Evolutionary conservation across 2,113 vertebrate species (phyloP).

Genomic region (Burhinus bistriatus): DNA sequence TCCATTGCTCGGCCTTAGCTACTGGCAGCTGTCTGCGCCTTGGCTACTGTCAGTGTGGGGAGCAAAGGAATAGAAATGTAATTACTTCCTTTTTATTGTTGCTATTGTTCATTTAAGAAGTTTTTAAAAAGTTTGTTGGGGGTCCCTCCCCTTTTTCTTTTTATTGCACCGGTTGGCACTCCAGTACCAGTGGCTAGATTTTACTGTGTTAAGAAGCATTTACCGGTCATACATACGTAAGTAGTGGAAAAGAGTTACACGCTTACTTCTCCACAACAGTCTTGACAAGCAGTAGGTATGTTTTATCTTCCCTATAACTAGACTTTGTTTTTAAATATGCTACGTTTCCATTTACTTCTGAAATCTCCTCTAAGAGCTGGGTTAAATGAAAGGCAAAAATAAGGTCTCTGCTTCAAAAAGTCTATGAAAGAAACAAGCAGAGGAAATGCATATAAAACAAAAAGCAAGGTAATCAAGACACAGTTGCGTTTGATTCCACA

Average conservation of each 20-base stretch:
- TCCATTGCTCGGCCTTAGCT: background rate
- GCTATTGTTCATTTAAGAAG: background rate
- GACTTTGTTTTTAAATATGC: background rate
- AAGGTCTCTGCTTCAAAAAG: background rate
- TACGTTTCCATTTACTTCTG: background rate
- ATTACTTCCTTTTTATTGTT: background rate
- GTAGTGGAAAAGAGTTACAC: background rate
- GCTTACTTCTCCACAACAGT: background rate
- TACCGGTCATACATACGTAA: background rate
- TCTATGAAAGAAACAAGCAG: background rate
- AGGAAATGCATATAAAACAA: background rate
- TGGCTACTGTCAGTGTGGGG: background rate
- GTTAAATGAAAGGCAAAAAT: background rate
- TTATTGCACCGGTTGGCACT: background rate
- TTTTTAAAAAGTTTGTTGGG: background rate
- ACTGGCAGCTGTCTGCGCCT: background rate
- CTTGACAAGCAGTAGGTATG: background rate
- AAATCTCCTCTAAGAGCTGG: background rate
- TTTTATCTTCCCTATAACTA: background rate
- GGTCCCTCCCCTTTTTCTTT: background rate
- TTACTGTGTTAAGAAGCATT: background rate
- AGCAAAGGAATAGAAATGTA: background rate
- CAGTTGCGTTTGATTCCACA: background rate
- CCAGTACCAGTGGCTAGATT: background rate
- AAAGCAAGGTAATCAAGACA: background rate